A percentile compares a stretch with the other conserved stretches of the same genome.
Conservation (phyloP, 2,113 vertebrate genomes). For the Hipposideros armiger region DNA sequence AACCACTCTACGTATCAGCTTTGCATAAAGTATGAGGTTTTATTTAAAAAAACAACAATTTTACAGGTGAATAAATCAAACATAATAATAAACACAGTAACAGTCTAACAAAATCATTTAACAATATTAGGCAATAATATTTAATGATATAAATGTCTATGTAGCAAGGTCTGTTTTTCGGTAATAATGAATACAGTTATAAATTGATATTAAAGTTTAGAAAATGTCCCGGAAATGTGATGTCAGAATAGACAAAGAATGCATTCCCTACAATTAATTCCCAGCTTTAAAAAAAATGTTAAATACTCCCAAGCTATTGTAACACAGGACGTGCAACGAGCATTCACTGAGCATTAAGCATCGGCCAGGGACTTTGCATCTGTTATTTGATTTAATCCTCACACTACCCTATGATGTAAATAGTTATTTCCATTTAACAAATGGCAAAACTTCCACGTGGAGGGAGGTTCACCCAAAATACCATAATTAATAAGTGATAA, state of each 20-base stretch:
- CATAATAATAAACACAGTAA: background rate
- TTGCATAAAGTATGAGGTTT: background rate
- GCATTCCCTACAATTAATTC: background rate
- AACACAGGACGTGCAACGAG: background rate
- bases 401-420: background rate
- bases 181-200: background rate
- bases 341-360: background rate
- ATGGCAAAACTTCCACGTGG: background rate
- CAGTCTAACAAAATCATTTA: background rate
- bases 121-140: background rate
- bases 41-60: background rate
- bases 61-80: background rate
- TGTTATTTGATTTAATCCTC: background rate
- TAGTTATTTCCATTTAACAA: constrained; percentile 27
- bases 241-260: background rate
- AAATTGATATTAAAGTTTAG: background rate
- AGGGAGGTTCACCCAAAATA: background rate
- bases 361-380: background rate
- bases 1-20: background rate
- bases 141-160: background rate
- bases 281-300: background rate
- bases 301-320: background rate
- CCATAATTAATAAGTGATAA: background rate
- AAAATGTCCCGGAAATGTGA: background rate
- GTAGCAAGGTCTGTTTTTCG: background rate